Conservation (phyloP, 2,888 invertebrate species). For the Rhagonycha lutea region DNA sequence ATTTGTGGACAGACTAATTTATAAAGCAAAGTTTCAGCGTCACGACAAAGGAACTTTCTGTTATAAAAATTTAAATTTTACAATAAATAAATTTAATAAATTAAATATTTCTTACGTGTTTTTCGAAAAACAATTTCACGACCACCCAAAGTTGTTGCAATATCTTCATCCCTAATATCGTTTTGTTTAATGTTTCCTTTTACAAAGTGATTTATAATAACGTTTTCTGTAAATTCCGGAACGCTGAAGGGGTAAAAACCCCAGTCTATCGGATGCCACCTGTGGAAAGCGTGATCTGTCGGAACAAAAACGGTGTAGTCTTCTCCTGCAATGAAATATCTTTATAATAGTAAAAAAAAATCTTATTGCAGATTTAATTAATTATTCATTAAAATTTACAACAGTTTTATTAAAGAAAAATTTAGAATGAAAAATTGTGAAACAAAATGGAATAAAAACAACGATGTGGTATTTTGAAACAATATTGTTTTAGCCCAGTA, state of each 20-base stretch:
- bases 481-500: background rate
- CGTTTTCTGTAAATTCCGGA: slow-evolving; percentile 65
- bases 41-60: background rate
- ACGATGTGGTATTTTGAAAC: background rate
- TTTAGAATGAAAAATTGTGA: background rate
- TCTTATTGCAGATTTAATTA: background rate
- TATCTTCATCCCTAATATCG: slow-evolving; percentile 60
- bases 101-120: slow-evolving; percentile 56
- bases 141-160: slow-evolving; percentile 62
- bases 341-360: background rate
- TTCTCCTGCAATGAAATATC: slow-evolving; percentile 51
- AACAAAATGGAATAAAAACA: background rate
- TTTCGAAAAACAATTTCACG: slow-evolving; percentile 61
- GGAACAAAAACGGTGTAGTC: slow-evolving; percentile 67
- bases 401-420: background rate
- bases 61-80: background rate
- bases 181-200: slow-evolving; percentile 62
- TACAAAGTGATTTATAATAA: slow-evolving; percentile 65
- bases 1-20: background rate
- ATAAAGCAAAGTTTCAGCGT: background rate
- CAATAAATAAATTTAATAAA: background rate
- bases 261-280: slow-evolving; percentile 73
- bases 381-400: background rate
- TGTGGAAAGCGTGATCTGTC: slow-evolving; percentile 67
- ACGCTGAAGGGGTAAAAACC: slow-evolving; percentile 72